Base-by-base conservation (phyloP, 2,888 invertebrate genomes). In the Drosophila meridiana region DNA sequence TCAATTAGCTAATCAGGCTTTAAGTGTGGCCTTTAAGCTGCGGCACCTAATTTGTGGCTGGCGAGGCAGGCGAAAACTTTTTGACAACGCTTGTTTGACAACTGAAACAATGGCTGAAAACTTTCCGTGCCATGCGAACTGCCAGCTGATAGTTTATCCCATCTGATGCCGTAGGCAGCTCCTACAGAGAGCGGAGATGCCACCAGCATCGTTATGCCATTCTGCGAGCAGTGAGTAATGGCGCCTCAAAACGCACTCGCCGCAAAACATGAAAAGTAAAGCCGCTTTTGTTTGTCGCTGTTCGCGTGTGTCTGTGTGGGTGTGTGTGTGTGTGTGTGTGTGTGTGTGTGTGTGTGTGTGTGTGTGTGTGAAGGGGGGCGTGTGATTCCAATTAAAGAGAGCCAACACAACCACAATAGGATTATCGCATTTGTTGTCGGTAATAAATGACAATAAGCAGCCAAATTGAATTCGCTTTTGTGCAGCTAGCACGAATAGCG, bases 221-320 rank as follows among this genome's bases (percentile, higher is more conserved):
- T 61, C 61, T 14, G 43, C 5, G 56, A 43, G 47, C 38, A 59
- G 50, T 90, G 89, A 87, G 87, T 90, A 86, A 90, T 90, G 90
- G 79, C 77, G 78, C 76, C 89, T 89, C 90, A 82, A 89, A 90
- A 87, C 89, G 76, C 87, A 87, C 71, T 58, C 66, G 72, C 90
- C 86, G 45, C 87, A 87, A 74, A 89, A 78, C 84, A 87, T 82
- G 76, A 71, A 72, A 83, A 73, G 72, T 70, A 87, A 89, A 84
- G 75, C 83, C 73, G 73, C 70, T 78, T 86, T 73, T 86, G 86
- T 86, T 79, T 83, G 86, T 69, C 69, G 42, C 63, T 26, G 28
- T 38, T 36, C 26, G 11, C 60, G 48, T 53, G 42, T 9, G 0
- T 36, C 13, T 13, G 14, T 8, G 65, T 53, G 14, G 53, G 69